A percentile compares a stretch with the other conserved stretches of the same genome.
phyloP scores from a whole-genome alignment of 2,797 vertebrate genomes.

The Thaleichthys pacificus region DNA sequence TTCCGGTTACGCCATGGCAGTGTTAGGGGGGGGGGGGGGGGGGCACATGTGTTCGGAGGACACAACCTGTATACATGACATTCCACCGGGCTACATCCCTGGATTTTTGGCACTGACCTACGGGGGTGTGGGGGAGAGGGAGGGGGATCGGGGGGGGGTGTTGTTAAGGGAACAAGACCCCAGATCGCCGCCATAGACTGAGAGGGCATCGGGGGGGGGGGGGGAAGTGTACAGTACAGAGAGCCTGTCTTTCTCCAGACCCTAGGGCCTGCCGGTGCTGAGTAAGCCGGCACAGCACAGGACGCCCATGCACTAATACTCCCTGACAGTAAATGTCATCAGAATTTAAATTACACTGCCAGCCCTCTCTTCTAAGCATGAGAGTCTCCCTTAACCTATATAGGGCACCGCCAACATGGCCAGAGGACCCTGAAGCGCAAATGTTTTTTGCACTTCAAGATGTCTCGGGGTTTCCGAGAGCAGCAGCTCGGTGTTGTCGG shows the following conservation, averaged over 20 bases:
- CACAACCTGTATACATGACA: conserved; percentile 70
- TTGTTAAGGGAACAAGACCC: conserved; percentile 27
- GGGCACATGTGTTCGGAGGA: conserved; percentile 56
- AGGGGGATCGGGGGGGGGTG: neutral
- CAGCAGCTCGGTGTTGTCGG: conserved; percentile 71
- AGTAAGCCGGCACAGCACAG: conserved; percentile 75
- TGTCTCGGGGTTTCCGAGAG: conserved; percentile 59
- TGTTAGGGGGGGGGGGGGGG: conserved; percentile 23
- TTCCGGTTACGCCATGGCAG: conserved; percentile 38
- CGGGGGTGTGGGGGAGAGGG: conserved; percentile 39
- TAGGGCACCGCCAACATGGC: conserved; percentile 70
- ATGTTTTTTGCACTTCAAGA: conserved; percentile 69
- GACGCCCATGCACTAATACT: conserved; percentile 76
- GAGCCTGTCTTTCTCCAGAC: conserved; percentile 67
- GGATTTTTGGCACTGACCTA: conserved; percentile 61
- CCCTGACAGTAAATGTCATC: conserved; percentile 86
- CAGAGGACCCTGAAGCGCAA: conserved; percentile 57
- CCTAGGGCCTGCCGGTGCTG: conserved; percentile 74
- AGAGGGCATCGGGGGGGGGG: conserved; percentile 51
- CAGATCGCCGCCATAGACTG: conserved; percentile 56
- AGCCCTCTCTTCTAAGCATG: conserved; percentile 72
- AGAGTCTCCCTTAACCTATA: conserved; percentile 78
- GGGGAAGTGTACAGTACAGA: conserved; percentile 63
- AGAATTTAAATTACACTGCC: conserved; percentile 81
- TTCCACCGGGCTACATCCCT: conserved; percentile 64